Evolutionary conservation across 2,888 invertebrate species (phyloP).

Genomic region (Agriotes lineatus): DNA sequence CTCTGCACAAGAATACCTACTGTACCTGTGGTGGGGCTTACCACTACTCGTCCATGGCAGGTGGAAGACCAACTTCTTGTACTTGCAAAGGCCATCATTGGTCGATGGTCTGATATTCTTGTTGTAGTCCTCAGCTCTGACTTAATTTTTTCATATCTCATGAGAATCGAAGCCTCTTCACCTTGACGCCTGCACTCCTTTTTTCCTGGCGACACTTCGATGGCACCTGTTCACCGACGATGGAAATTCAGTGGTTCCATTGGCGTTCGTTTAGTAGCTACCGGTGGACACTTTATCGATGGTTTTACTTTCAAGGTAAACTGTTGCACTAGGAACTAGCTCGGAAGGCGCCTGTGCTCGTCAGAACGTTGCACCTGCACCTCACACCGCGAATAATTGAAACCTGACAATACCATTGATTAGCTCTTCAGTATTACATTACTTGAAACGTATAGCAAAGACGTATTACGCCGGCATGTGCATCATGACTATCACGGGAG

Average conservation of each 20-base stretch:
- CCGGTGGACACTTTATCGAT: constrained; percentile 8
- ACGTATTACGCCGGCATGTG: constrained; percentile 14
- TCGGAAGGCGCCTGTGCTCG: constrained; percentile 8
- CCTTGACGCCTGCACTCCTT: constrained; percentile 21
- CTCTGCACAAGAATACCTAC: constrained; percentile 50
- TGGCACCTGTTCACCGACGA: constrained; percentile 20
- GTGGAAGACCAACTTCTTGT: constrained; percentile 55
- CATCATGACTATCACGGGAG: constrained; percentile 29
- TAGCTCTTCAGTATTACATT: constrained; percentile 1
- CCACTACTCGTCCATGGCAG: constrained; percentile 61
- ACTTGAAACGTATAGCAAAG: constrained; percentile 10
- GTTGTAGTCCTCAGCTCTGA: constrained; percentile 42
- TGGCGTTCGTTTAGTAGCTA: constrained; percentile 9
- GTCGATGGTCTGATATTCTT: constrained; percentile 50
- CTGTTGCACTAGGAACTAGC: constrained; percentile 20
- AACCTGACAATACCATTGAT: constrained; percentile 21
- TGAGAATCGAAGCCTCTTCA: constrained; percentile 23
- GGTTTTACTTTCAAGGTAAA: constrained; percentile 31
- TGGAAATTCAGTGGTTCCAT: constrained; percentile 11
- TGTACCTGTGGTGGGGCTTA: constrained; percentile 61
- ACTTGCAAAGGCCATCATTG: constrained; percentile 57
- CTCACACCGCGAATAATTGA: constrained; percentile 24
- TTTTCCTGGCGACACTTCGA: neutral
- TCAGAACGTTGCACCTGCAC: constrained; percentile 21
- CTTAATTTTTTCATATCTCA: constrained; percentile 38